These are phyloP conservation scores for Chaetodon trifascialis DNA, from an alignment of 2,113 vertebrate genomes.

Conservation along the genomic window DNA sequence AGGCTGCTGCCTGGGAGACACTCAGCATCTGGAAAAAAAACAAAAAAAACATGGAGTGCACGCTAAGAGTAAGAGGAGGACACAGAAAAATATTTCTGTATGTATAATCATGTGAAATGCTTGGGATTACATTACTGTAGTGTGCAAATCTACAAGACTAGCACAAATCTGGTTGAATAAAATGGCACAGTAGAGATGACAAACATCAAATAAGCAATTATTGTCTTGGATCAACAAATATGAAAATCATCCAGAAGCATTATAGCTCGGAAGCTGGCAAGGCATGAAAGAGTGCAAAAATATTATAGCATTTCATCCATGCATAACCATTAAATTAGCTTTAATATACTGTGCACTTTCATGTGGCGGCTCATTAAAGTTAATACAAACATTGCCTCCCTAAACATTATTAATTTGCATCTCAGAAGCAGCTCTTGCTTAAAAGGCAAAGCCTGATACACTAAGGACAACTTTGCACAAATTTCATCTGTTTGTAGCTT, in stretches of 20 bases:
- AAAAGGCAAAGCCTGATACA: constrained; percentile 36
- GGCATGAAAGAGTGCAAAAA: constrained; percentile 40
- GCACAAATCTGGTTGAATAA: neutral
- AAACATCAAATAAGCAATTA: constrained; percentile 25
- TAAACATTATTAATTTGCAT: constrained; percentile 65
- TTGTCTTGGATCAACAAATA: constrained; percentile 27
- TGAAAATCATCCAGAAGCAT: constrained; percentile 21
- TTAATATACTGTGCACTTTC: constrained; percentile 53
- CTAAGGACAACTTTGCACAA: constrained; percentile 45
- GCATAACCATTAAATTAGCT: constrained; percentile 40
- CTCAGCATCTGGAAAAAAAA: constrained; percentile 89
- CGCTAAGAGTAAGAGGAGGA: constrained; percentile 18
- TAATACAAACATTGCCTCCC: constrained; percentile 47
- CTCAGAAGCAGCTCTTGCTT: constrained; percentile 46
- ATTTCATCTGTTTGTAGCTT: constrained; percentile 40
- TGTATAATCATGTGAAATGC: neutral
- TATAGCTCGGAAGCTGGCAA: constrained; percentile 24
- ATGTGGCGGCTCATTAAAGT: constrained; percentile 67
- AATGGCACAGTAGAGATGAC: neutral
- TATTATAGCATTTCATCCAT: constrained; percentile 36
- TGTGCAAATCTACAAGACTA: constrained; percentile 25
- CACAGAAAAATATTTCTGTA: neutral
- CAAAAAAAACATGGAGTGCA: constrained; percentile 62
- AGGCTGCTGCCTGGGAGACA: constrained; percentile 86
- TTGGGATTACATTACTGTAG: constrained; percentile 9